Conservation (phyloP, 2,888 invertebrate species). For the Drosophila pegasa region DNA sequence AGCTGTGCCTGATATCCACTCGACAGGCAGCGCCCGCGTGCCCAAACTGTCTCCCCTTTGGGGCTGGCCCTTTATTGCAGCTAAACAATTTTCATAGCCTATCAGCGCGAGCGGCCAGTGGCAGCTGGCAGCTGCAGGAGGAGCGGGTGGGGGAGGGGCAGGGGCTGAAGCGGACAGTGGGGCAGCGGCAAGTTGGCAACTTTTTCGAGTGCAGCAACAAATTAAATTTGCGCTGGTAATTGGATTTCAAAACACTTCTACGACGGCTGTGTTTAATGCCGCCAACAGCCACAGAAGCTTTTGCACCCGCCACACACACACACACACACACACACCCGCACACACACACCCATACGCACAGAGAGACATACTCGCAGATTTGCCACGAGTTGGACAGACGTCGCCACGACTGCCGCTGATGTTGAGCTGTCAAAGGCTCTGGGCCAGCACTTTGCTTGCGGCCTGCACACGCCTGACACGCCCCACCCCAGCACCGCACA, state of each 20-base stretch:
- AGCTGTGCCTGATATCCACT: constrained; percentile 62
- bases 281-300: constrained; percentile 72
- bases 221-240: constrained; percentile 80
- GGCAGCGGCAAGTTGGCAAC: constrained; percentile 69
- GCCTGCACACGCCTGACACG: constrained; percentile 31
- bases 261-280: constrained; percentile 76
- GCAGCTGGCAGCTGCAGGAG: not conserved
- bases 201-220: constrained; percentile 81
- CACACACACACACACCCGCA: constrained; percentile 5
- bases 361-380: constrained; percentile 49
- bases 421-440: constrained; percentile 64
- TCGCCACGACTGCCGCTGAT: constrained; percentile 47
- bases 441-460: constrained; percentile 60
- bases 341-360: constrained; percentile 12
- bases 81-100: constrained; percentile 80
- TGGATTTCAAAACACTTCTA: constrained; percentile 79
- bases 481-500: not conserved
- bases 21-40: constrained; percentile 22
- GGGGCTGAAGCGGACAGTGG: not conserved
- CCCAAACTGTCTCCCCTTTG: constrained; percentile 14
- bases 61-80: constrained; percentile 70
- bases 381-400: constrained; percentile 56
- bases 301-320: constrained; percentile 34
- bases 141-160: no score
- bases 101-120: constrained; percentile 53